Evolutionary conservation across 2,113 vertebrate genomes (phyloP), one percentile per base, ranked within the genome.

Genomic region (Hydrolagus affinis): DNA sequence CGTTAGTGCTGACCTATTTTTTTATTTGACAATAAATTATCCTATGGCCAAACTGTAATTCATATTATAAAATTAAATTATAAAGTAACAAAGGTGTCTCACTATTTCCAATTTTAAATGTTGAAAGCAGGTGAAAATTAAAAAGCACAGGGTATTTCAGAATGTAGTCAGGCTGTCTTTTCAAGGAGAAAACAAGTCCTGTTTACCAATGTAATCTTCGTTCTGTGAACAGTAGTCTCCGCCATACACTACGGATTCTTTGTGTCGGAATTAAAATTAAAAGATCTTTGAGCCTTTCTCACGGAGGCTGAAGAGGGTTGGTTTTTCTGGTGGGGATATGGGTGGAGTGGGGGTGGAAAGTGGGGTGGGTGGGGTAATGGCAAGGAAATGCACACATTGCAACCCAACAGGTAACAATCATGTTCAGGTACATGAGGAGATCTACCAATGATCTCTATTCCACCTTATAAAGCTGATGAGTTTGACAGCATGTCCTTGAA

Each of bases 21-120:
- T 95, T 94, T 90, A 94, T 92, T 94, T 95, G 93, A 94, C 93
- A 94, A 96, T 96, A 95, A 95, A 95, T 97, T 95, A 95, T 94
- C 90, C 91, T 91, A 92, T 93, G 93, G 93, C 93, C 90, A 91
- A 87, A 91, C 91, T 91, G 91, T 93, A 92, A 93, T 88, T 92
- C 91, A 93, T 93, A 95, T 93, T 95, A 94, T 92, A 89, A 89
- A 90, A 88, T 91, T 88, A 90, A 92, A 92, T 91, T 91, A 87
- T 88, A 86, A 88, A 93, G 89, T 86, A 91, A 85, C 88, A 92
- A 92, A 89, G 88, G 88, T 86, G 88, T 76, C 86, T 88, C 86
- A 80, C 91, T 89, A 85, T 87, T 83, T 83, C 21, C 25, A 32
- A 30, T 83, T 83, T 68, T 28, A 83, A 15, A 62, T 66, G 64